These are phyloP conservation scores for Sphinx pinastri DNA, from an alignment of 2,888 invertebrate species.

Conservation along the genomic window DNA sequence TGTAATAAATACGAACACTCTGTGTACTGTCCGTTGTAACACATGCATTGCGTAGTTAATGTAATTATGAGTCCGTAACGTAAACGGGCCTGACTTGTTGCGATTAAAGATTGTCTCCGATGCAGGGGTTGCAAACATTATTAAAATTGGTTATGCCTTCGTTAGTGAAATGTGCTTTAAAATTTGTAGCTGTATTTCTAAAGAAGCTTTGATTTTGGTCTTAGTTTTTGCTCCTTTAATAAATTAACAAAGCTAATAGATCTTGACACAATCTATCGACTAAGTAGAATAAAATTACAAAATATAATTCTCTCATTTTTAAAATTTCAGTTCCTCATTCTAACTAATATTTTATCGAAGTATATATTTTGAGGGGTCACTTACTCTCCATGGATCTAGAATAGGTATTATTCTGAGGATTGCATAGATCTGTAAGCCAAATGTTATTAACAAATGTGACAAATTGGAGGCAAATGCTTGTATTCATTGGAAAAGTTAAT, in stretches of 20 bases:
- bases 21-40: conserved; percentile 58
- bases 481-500: conserved; percentile 81
- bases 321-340: no score
- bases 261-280: neutral
- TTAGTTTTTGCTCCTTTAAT: neutral
- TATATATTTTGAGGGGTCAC: neutral
- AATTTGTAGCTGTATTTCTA: neutral
- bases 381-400: no score
- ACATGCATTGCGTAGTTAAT: conserved; percentile 81
- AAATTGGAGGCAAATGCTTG: conserved; percentile 74
- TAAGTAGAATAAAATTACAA: no score
- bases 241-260: no score
- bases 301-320: no score
- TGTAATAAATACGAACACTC: conserved; percentile 43
- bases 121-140: conserved; percentile 58
- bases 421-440: conserved; percentile 38
- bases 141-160: neutral
- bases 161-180: neutral
- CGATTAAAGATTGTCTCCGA: conserved; percentile 74
- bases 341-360: neutral
- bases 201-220: no score
- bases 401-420: no score
- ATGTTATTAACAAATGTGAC: conserved; percentile 60
- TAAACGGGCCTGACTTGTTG: conserved; percentile 80
- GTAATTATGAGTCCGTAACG: conserved; percentile 81